Conservation (phyloP, 2,797 vertebrate genomes). For the Gambusia yucatana region DNA sequence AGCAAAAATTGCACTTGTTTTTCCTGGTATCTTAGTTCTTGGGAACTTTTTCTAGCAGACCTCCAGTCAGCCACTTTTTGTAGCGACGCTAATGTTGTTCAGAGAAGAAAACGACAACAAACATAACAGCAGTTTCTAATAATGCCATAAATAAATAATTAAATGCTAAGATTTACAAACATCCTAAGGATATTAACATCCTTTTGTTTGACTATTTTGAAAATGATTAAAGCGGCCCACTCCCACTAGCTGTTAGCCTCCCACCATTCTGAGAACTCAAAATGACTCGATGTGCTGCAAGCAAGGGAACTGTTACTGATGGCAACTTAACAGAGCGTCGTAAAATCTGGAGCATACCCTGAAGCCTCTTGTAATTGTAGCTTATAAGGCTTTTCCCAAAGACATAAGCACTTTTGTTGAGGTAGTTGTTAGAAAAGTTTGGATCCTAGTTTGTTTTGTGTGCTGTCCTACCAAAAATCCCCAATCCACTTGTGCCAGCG, state of each 20-base stretch:
- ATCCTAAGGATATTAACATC: not conserved
- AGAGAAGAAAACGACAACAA: not conserved
- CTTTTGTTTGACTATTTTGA: not conserved
- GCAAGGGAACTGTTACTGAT: not conserved
- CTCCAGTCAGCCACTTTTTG: not conserved
- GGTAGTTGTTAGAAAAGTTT: not conserved
- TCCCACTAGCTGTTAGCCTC: not conserved
- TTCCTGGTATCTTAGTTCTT: not conserved
- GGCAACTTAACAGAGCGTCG: not conserved
- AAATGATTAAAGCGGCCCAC: not conserved
- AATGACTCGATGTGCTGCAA: not conserved
- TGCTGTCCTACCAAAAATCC: constrained; percentile 5
- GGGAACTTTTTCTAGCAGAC: not conserved
- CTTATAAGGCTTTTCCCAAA: constrained; percentile 9
- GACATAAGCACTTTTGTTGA: constrained; percentile 2
- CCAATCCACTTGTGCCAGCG: constrained; percentile 50
- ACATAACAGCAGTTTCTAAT: not conserved
- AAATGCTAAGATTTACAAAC: not conserved
- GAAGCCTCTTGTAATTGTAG: not conserved
- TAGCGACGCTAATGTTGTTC: not conserved
- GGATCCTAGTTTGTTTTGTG: constrained; percentile 5
- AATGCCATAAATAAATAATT: not conserved
- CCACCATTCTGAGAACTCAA: not conserved
- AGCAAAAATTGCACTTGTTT: not conserved
- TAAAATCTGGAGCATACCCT: not conserved